Evolutionary conservation across 2,113 vertebrate species (phyloP), one percentile per base, ranked within the genome.

Genomic region (Spizaetus ornatus): DNA sequence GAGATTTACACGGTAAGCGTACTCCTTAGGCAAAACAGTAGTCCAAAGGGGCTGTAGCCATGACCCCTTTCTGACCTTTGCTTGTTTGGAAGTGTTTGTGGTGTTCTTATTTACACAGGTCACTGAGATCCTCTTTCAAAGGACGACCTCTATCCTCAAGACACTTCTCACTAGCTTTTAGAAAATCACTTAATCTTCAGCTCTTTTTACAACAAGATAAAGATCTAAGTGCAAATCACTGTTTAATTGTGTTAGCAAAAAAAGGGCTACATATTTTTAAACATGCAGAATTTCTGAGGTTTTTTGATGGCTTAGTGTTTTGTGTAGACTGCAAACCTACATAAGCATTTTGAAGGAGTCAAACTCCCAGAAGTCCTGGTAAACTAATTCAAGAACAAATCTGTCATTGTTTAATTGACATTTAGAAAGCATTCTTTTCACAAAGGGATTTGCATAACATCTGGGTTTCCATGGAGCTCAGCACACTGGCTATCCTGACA

Each of bases 1-100:
- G 97, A 99, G 99, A 97, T 98, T 99, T 97, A 99, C 99, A 86
- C 98, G 99, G 99, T 99, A 97, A 98, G 99, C 72, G 2, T 97
- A 88, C 96, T 97, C 95, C 96, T 93, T 88, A 94, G 95, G 93
- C 93, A 66, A 90, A 97, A 96, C 97, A 97, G 97, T 97, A 98
- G 98, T 97, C 98, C 97, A 96, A 95, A 97, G 94, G 95, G 97
- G 98, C 97, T 94, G 94, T 87, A 98, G 97, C 97, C 97, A 96
- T 98, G 99, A 99, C 99, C 99, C 98, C 90, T 63, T 93, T 73
- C 88, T 98, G 98, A 99, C 99, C 99, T 98, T 95, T 98, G 93
- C 98, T 98, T 99, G 99, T 99, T 99, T 99, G 98, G 97, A 98
- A 99, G 98, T 98, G 98, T 99, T 98, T 98, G 98, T 95, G 98